phyloP scores from a whole-genome alignment of 2,113 vertebrate species.

The Gymnogyps californianus region DNA sequence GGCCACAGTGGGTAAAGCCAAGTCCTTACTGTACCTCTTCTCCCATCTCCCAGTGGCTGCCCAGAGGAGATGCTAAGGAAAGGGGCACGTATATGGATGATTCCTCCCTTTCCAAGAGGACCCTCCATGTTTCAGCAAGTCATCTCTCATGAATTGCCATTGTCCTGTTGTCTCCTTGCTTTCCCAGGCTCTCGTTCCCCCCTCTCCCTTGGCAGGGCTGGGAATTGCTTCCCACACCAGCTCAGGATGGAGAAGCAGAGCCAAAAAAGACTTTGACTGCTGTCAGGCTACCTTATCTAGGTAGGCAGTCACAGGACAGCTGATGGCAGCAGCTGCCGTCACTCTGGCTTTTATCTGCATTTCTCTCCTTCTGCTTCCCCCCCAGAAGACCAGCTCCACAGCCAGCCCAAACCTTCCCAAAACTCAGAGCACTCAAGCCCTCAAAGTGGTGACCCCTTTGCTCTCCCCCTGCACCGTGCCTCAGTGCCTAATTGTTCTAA shows the following conservation, averaged over 20 bases:
- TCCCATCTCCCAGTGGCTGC: neutral
- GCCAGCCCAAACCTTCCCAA: neutral
- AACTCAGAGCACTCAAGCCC: neutral
- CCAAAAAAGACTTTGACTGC: neutral
- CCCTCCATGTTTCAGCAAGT: neutral
- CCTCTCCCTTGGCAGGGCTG: neutral
- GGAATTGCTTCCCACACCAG: neutral
- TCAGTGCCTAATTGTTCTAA: neutral
- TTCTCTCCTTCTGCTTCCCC: neutral
- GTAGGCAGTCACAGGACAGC: neutral
- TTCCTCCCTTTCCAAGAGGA: neutral
- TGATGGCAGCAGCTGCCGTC: neutral
- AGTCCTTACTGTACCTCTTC: neutral
- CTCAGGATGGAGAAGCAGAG: neutral
- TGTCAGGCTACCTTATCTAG: neutral
- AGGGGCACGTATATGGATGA: accelerated
- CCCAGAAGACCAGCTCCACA: neutral
- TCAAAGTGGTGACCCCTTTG: accelerated
- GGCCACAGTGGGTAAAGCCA: neutral
- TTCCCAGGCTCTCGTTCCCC: neutral
- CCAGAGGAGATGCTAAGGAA: neutral
- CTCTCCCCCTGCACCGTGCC: neutral
- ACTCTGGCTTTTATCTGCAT: neutral
- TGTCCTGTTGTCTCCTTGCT: neutral
- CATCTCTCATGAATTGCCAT: neutral